A percentile compares a stretch with the other conserved stretches of the same genome.
Evolutionary conservation across 1,140 invertebrate genomes (phyloP).

Genomic region (Drosophila arawakana): DNA sequence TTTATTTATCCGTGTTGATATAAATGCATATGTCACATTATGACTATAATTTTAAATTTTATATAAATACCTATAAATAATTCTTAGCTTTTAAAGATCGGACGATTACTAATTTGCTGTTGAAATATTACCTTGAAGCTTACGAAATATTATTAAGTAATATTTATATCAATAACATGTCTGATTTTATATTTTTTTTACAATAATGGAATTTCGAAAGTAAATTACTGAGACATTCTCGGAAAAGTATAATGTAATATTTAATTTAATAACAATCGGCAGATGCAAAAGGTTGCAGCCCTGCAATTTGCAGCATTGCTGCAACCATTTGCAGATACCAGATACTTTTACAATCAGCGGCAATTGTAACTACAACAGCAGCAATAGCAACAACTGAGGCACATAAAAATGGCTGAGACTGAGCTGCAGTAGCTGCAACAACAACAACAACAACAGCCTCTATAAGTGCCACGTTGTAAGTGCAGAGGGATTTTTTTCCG

Average conservation of each 20-base stretch:
- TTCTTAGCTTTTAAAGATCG: too few species aligned
- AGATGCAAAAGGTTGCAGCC: constrained; percentile 24
- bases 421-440: constrained; percentile 17
- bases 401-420: constrained; percentile 40
- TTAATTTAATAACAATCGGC: constrained; percentile 5
- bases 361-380: constrained; percentile 55
- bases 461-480: constrained; percentile 58
- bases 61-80: too few species aligned
- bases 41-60: too few species aligned
- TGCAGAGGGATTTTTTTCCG: constrained; percentile 10
- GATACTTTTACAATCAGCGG: constrained; percentile 66
- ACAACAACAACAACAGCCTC: constrained; percentile 1
- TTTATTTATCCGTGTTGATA: too few species aligned
- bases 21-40: too few species aligned
- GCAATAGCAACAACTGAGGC: constrained; percentile 20
- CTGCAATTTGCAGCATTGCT: constrained; percentile 38
- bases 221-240: neutral
- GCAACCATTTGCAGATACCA: constrained; percentile 32
- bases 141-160: too few species aligned
- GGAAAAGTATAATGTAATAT: constrained; percentile 13
- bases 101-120: too few species aligned
- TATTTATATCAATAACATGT: too few species aligned
- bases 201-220: neutral
- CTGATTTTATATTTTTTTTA: neutral
- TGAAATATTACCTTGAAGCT: too few species aligned